Evolutionary conservation across 92 coral and sea anemone genomes (phyloP), one percentile per base, ranked within the genome.

Genomic region (Micromussa lordhowensis): DNA sequence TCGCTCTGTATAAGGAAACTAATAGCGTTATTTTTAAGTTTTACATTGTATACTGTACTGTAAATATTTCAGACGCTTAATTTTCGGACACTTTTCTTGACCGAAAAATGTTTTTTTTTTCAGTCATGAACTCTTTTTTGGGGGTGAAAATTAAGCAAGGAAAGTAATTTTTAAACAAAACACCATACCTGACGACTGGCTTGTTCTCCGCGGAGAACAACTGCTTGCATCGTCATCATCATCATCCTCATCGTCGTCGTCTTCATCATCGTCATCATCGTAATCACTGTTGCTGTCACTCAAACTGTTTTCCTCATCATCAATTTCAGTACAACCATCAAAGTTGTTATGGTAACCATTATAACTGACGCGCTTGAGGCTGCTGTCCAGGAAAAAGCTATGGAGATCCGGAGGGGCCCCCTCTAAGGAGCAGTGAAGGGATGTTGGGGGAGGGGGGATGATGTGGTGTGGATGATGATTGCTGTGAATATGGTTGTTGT

Each of bases 281-380:
- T 86, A 87, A 68, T 90, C 95, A 90, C 95, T 89, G 80, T 89
- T 91, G 87, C 93, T 84, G 84, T 90, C 95, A 77, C 89, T 88
- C 70, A 71, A 66, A 57, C 82, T 85, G 91, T 61, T 90, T 36
- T 84, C 81, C 34, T 55, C 83, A 21, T 84, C 88, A 86, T 81
- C 89, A 10, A 77, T 36, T 40, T 78, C 83, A 71, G 31, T 40
- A 72, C 88, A 86, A 24, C 93, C 90, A 63, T 82, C 85, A 30
- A 77, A 78, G 78, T 72, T 83, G 85, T 83, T 82, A 88, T 87
- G 89, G 55, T 87, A 88, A 31, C 94, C 94, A 84, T 88, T 91
- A 74, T 78, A 82, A 72, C 78, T 80, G 89, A 88, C 79, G 32
- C 88, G 90, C 83, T 85, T 83, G 59, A 88, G 92, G 57, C 68